Evolutionary conservation across 2,888 invertebrate species (phyloP), one percentile per base, ranked within the genome.

Genomic region (Hyles lineata): DNA sequence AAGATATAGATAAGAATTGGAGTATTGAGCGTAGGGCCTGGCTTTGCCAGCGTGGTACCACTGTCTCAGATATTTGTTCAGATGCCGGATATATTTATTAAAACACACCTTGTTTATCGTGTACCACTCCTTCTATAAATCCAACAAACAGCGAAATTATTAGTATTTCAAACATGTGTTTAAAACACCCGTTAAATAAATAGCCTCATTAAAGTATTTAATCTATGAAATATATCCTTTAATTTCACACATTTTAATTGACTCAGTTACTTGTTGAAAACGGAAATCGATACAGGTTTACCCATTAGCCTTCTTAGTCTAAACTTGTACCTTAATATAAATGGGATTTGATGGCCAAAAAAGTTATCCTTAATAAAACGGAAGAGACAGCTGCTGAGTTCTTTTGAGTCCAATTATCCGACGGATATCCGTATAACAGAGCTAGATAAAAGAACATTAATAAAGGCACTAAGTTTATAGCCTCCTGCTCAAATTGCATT

Each of bases 181-280:
- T 43, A 43, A 43, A 43, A 43, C 15, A 43, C 43, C 15, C 15
- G 43, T 43, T 43, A 43, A 43, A 43, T 43, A 43, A 15, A 43
- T 43, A 43, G 3, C 2, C 15, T 2, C 11, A 15, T 43, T 43
- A 43, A 43, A 43, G 11, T 11, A 43, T 29, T 29, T 43, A 43
- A 43, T 43, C 11, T 63, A 32, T 35, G 21, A 43, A 63, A n/a
- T 21, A 63, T 63, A 63, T 63, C 63, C 63, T 63, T 21, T 43
- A 63, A 43, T 63, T 21, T 21, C n/a, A 21, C 32, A n/a, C 32
- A n/a, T 15, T 63, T 43, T 63, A 63, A 63, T 63, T 43, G 43
- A 63, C 35, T 21, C 21, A 11, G 35, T 21, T 23, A 63, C 63
- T 2, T 43, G 21, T 67, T 67, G 15, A 23, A 17, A 17, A 21